phyloP scores from a whole-genome alignment of 2,797 vertebrate genomes.

The Rousettus madagascariensis region DNA sequence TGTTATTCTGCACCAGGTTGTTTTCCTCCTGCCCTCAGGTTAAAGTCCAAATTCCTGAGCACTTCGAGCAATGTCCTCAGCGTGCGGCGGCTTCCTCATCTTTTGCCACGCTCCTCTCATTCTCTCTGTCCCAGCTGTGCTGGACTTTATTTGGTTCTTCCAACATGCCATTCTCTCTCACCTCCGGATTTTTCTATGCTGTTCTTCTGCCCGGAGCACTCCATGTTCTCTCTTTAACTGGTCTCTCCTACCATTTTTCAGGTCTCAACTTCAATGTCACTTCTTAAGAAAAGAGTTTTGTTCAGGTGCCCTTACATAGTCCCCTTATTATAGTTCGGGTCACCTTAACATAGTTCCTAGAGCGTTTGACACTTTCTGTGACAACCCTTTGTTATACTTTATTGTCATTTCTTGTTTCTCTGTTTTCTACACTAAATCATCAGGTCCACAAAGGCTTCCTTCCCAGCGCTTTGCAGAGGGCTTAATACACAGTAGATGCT shows the following conservation, averaged over 20 bases:
- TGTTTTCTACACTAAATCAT: background rate
- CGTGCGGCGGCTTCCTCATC: background rate
- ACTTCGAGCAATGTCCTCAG: background rate
- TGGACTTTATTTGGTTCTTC: background rate
- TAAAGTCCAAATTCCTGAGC: slow-evolving; percentile 49
- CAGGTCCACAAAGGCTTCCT: background rate
- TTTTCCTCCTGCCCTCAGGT: background rate
- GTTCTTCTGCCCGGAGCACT: background rate
- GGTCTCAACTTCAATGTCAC: background rate
- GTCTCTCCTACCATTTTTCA: background rate
- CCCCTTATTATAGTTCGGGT: background rate
- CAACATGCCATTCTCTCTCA: background rate
- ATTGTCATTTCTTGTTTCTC: background rate
- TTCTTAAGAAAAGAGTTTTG: background rate
- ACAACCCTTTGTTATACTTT: background rate
- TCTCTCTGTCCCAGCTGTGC: background rate
- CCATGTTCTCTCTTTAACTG: background rate
- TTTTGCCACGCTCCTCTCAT: background rate
- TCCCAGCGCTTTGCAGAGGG: background rate
- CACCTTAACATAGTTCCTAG: background rate
- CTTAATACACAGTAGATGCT: background rate
- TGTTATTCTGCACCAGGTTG: background rate
- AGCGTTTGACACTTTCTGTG: background rate
- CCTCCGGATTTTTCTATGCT: background rate
- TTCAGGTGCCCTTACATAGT: background rate